phyloP scores from a whole-genome alignment of 2,888 invertebrate genomes.

The Epistrophe eligans region DNA sequence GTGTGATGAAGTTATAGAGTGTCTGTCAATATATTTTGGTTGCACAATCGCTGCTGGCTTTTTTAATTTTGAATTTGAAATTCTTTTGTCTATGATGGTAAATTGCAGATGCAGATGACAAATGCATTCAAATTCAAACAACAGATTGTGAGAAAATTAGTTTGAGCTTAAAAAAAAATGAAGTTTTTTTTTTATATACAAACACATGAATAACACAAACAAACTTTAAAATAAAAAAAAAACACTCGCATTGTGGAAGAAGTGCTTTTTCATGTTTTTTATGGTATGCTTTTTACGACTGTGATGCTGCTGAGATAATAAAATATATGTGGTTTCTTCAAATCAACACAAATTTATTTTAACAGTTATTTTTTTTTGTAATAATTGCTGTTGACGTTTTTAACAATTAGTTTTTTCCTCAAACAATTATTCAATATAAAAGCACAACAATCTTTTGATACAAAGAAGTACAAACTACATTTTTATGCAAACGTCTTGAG shows the following conservation, averaged over 20 bases:
- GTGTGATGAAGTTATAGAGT: slow-evolving; percentile 57
- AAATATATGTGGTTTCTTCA: slow-evolving; percentile 21
- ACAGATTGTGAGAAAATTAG: slow-evolving; percentile 31
- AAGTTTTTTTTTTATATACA: slow-evolving; percentile 18
- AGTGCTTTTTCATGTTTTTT: slow-evolving; percentile 58
- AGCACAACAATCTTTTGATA: background rate
- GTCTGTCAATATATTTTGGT: slow-evolving; percentile 57
- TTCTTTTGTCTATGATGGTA: slow-evolving; percentile 60
- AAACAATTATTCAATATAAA: slow-evolving; percentile 12
- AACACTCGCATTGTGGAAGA: slow-evolving; percentile 16
- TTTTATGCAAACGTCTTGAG: background rate
- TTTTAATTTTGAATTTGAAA: slow-evolving; percentile 64
- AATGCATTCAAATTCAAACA: slow-evolving; percentile 26
- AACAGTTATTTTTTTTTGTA: slow-evolving; percentile 6
- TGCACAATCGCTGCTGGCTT: slow-evolving; percentile 52
- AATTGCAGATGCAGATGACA: slow-evolving; percentile 24
- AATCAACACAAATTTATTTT: slow-evolving; percentile 39
- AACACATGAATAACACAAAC: background rate
- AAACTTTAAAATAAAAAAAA: slow-evolving; percentile 24
- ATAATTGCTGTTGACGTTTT: slow-evolving; percentile 5
- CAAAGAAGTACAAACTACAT: background rate
- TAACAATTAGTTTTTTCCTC: background rate
- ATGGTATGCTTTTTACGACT: slow-evolving; percentile 29
- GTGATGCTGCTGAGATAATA: slow-evolving; percentile 35
- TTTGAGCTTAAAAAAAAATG: background rate